These are phyloP conservation scores for Chitala chitala DNA, from an alignment of 2,113 vertebrate genomes.

Conservation along the genomic window DNA sequence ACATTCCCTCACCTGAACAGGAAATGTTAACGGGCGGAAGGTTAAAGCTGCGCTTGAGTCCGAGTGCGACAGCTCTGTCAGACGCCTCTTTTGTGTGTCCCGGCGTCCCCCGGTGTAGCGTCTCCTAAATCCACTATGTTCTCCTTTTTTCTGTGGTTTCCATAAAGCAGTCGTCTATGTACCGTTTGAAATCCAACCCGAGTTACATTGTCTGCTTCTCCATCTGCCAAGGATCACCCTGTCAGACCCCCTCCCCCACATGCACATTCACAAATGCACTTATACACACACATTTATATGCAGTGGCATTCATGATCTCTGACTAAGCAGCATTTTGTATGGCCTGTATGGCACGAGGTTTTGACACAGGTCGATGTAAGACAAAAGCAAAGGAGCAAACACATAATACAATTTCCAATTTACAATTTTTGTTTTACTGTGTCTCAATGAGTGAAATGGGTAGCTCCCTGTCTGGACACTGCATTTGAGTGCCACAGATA, in stretches of 20 bases:
- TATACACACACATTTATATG: too few species aligned
- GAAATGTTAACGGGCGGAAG: neutral
- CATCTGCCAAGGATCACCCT: constrained; percentile 45
- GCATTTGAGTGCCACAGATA: neutral
- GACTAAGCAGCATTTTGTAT: constrained; percentile 4
- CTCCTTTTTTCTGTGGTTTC: constrained; percentile 11
- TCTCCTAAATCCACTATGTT: neutral
- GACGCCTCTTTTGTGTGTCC: neutral
- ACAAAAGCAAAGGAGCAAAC: neutral
- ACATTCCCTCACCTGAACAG: neutral
- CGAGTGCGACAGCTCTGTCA: neutral
- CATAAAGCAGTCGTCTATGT: constrained; percentile 43
- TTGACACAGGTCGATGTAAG: neutral
- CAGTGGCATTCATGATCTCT: constrained; percentile 29
- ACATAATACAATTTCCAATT: neutral
- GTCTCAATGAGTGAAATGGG: too few species aligned
- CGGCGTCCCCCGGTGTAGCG: neutral
- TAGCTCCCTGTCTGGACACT: too few species aligned
- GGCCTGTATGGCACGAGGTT: neutral
- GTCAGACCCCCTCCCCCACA: constrained; percentile 39
- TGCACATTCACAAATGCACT: too few species aligned
- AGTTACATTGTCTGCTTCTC: constrained; percentile 42
- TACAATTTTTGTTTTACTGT: too few species aligned
- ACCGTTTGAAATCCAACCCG: constrained; percentile 41
- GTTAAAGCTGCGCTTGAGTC: neutral